These are phyloP conservation scores for Puma concolor DNA, from an alignment of 2,113 vertebrate species.

Conservation along the genomic window DNA sequence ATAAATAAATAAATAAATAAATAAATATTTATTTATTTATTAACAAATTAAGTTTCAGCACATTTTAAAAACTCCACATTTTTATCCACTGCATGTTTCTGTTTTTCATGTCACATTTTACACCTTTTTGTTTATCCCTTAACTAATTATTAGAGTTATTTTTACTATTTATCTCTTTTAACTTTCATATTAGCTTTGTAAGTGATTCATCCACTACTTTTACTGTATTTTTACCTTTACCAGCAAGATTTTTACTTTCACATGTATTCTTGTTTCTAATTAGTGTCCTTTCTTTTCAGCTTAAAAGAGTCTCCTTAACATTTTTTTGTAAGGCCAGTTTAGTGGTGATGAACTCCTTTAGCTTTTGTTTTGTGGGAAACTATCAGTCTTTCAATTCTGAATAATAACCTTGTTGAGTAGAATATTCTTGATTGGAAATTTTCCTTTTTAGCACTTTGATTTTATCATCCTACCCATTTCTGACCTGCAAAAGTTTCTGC, in stretches of 20 bases:
- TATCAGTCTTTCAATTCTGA: not conserved
- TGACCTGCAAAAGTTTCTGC: not conserved
- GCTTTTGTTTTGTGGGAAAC: not conserved
- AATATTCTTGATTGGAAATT: not conserved
- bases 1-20: not conserved
- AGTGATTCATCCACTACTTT: not conserved
- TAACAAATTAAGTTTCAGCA: not conserved
- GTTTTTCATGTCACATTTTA: not conserved
- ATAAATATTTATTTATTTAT: not conserved
- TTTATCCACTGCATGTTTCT: too few relatives aligned
- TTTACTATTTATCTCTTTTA: not conserved
- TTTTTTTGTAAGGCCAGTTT: not conserved
- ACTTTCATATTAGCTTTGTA: not conserved
- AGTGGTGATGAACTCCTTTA: not conserved
- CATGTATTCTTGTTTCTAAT: not conserved
- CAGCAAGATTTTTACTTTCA: not conserved
- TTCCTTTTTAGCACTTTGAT: not conserved
- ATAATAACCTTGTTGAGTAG: not conserved
- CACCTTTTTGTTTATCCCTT: not conserved
- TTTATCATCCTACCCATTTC: not conserved
- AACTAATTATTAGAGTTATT: not conserved
- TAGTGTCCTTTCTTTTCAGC: not conserved
- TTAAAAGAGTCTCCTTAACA: not conserved
- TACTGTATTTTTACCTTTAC: not conserved
- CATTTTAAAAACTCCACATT: not conserved